Conservation (phyloP, 2,797 vertebrate genomes). For the Sebastes kiyomatsui region DNA sequence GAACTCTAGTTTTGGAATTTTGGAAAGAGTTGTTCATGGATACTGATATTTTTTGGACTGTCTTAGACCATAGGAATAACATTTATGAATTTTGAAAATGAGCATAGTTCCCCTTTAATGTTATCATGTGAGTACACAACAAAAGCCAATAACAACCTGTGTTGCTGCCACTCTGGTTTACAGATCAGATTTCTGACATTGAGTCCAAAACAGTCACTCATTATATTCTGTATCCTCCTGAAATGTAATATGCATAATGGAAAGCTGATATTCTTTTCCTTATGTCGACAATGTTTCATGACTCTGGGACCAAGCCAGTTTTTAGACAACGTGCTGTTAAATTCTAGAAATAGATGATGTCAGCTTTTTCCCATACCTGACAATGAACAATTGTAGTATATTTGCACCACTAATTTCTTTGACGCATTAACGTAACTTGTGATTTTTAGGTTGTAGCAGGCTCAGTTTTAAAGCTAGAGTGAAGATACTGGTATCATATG, state of each 20-base stretch:
- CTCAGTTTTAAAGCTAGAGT: no score
- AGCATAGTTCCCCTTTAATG: background rate
- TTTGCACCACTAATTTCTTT: no score
- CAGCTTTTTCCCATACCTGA: no score
- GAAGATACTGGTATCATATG: no score
- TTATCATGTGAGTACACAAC: background rate
- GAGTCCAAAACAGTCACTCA: background rate
- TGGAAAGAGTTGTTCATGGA: no score
- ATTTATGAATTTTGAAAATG: no score
- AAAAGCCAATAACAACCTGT: background rate
- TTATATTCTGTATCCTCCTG: background rate
- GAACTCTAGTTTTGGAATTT: no score
- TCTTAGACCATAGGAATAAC: no score
- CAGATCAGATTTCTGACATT: background rate
- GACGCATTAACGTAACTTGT: no score
- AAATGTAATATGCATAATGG: slow-evolving; percentile 20
- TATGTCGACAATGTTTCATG: background rate
- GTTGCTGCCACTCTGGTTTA: background rate
- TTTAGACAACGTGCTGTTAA: background rate
- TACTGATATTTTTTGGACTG: no score
- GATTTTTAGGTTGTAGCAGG: no score
- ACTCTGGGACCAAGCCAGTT: background rate
- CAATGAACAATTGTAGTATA: no score
- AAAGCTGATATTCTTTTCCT: background rate
- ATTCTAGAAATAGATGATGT: background rate